Percentiles rank a stretch among this genome's conserved stretches.
Conservation (phyloP, 2,797 vertebrate species). For the Sebastiscus albofasciatus region DNA sequence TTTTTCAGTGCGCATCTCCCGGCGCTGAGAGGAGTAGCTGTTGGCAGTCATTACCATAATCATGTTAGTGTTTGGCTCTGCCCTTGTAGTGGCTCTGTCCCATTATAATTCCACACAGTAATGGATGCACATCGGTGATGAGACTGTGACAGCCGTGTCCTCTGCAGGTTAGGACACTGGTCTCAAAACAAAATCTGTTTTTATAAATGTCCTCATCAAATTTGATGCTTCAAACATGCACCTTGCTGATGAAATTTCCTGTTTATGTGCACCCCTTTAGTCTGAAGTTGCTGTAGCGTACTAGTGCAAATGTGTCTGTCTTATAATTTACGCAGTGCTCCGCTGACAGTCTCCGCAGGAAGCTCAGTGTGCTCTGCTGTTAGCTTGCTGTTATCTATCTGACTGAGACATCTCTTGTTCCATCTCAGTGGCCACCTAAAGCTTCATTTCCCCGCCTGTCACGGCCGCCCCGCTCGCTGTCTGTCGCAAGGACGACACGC, state of each 20-base stretch:
- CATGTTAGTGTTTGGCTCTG: slow-evolving; percentile 73
- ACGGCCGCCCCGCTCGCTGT: slow-evolving; percentile 36
- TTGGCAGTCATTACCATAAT: slow-evolving; percentile 78
- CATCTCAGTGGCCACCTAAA: slow-evolving; percentile 60
- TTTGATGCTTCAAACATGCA: slow-evolving; percentile 12
- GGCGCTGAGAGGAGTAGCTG: slow-evolving; percentile 32
- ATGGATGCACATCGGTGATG: slow-evolving; percentile 76
- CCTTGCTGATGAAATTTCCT: background rate
- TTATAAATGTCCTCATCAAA: slow-evolving; percentile 17
- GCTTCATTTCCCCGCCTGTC: slow-evolving; percentile 75
- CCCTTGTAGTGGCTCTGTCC: slow-evolving; percentile 68
- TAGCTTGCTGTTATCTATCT: slow-evolving; percentile 66
- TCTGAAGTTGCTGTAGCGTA: background rate
- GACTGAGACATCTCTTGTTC: slow-evolving; percentile 74
- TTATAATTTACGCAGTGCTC: slow-evolving; percentile 23
- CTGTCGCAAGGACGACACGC: slow-evolving; percentile 31
- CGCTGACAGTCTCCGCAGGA: slow-evolving; percentile 47
- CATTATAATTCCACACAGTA: slow-evolving; percentile 70
- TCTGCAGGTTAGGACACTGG: slow-evolving; percentile 50
- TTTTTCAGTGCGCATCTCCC: slow-evolving; percentile 35
- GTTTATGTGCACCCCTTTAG: slow-evolving; percentile 3
- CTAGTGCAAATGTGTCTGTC: slow-evolving; percentile 14
- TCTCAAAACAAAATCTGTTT: slow-evolving; percentile 23
- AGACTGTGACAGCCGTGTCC: slow-evolving; percentile 72
- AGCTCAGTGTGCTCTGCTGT: slow-evolving; percentile 34